These are phyloP conservation scores for Podarcis cretensis DNA, from an alignment of 2,113 vertebrate species.

Conservation along the genomic window DNA sequence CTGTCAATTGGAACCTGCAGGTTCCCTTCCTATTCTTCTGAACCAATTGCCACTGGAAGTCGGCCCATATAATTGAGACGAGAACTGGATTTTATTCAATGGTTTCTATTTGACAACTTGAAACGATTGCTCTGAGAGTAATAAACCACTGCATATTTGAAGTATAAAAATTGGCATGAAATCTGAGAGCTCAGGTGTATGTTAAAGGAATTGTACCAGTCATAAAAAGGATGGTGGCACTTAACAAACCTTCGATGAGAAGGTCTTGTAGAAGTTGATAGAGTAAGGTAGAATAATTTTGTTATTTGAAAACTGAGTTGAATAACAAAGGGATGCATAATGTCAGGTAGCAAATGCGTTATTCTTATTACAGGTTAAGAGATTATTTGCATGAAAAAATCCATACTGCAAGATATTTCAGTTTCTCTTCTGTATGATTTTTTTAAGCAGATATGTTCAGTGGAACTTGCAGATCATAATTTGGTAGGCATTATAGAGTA, in stretches of 20 bases:
- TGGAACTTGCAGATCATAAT: too few species aligned
- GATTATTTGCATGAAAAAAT: neutral
- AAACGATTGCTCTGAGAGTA: neutral
- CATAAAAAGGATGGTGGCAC: neutral
- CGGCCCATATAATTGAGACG: neutral
- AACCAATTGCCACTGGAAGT: neutral
- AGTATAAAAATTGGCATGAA: neutral
- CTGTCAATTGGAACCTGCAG: neutral
- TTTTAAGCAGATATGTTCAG: neutral
- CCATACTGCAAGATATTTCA: neutral
- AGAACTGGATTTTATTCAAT: neutral
- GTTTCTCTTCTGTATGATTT: neutral
- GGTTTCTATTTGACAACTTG: neutral
- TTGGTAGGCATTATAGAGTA: neutral
- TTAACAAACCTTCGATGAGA: neutral
- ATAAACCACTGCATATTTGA: neutral
- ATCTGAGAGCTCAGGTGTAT: neutral
- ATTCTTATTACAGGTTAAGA: neutral
- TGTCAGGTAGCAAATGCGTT: neutral
- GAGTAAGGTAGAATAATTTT: neutral
- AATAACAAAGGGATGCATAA: neutral
- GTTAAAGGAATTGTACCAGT: neutral
- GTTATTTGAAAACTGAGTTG: neutral
- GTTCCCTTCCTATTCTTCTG: neutral
- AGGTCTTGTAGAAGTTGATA: neutral